A percentile compares a stretch with the other conserved stretches of the same genome.
Conservation (phyloP, 92 coral and sea anemone genomes). For the Plumapathes pennacea region DNA sequence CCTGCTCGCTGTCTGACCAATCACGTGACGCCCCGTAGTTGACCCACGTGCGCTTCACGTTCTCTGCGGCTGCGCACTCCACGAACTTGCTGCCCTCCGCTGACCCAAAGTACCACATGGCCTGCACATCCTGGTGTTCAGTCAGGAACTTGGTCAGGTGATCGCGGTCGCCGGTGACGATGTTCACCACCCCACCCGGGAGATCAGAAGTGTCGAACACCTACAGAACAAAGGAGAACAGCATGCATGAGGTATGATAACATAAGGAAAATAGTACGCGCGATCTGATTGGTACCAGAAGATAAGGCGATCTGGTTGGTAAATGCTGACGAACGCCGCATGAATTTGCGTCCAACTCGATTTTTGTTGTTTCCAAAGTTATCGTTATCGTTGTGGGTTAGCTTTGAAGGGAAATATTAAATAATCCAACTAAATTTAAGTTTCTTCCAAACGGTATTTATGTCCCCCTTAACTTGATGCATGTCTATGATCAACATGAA, state of each 20-base stretch:
- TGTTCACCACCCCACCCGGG: conserved; percentile 97
- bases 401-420: no score
- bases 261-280: no score
- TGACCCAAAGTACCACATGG: conserved; percentile 98
- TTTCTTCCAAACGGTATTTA: no score
- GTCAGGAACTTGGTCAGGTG: conserved; percentile 91
- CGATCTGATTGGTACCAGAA: no score
- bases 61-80: conserved; percentile 85
- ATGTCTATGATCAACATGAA: no score
- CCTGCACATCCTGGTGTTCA: conserved; percentile 96
- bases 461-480: no score
- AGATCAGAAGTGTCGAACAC: conserved; percentile 95
- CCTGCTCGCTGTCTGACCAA: conserved; percentile 83
- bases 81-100: conserved; percentile 96
- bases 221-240: conserved; percentile 28
- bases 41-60: conserved; percentile 94
- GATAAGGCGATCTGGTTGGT: no score
- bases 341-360: no score
- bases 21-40: conserved; percentile 81
- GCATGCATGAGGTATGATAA: not conserved
- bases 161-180: conserved; percentile 88
- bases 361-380: no score
- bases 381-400: no score
- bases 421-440: no score
- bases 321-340: no score